These are phyloP conservation scores for Macrophya alboannulata DNA, from an alignment of 2,888 invertebrate species.

Conservation along the genomic window DNA sequence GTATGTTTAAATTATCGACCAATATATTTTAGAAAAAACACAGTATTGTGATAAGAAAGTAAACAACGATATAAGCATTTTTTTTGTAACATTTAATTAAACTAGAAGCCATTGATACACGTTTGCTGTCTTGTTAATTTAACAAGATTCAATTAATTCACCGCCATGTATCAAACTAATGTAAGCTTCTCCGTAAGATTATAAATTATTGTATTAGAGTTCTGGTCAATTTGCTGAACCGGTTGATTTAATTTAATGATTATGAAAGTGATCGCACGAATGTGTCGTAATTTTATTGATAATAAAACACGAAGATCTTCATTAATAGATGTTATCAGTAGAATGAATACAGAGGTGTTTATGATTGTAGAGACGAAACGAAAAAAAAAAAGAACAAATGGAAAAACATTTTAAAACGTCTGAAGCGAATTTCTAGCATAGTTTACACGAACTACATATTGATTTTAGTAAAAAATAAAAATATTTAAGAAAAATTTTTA, in stretches of 20 bases:
- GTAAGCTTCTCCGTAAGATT: constrained; percentile 36
- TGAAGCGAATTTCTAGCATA: background rate
- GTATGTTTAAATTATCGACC: constrained; percentile 40
- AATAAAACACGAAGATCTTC: background rate
- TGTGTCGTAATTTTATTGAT: background rate
- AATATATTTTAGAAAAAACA: constrained; percentile 19
- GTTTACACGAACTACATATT: background rate
- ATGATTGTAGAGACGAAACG: background rate
- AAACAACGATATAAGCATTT: constrained; percentile 30
- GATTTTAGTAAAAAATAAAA: background rate
- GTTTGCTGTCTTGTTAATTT: background rate
- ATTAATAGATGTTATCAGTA: background rate
- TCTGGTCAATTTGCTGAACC: background rate
- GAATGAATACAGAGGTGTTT: background rate
- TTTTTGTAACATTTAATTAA: background rate
- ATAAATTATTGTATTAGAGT: background rate
- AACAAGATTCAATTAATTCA: background rate
- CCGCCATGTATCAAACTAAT: background rate
- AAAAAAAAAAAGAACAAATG: background rate
- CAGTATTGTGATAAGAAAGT: constrained; percentile 32
- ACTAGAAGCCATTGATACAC: background rate
- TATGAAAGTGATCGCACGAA: background rate
- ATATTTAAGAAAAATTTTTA: background rate
- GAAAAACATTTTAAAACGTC: background rate
- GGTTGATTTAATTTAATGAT: background rate